Evolutionary conservation across 2,797 vertebrate genomes (phyloP).

Genomic region (Zenarchopterus dispar): DNA sequence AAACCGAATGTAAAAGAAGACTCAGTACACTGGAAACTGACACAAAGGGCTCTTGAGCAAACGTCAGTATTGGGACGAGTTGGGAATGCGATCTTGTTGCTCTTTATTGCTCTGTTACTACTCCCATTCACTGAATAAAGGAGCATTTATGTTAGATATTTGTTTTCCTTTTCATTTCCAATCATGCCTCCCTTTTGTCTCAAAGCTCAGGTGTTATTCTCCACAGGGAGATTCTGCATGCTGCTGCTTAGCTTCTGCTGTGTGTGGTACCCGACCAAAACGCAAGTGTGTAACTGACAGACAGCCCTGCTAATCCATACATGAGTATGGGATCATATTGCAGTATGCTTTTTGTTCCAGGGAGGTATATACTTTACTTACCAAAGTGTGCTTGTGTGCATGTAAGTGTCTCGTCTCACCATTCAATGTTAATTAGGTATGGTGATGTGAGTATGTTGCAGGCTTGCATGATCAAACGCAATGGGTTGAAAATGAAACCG

Average conservation of each 20-base stretch:
- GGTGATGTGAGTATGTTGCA: constrained; percentile 60
- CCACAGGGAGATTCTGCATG: constrained; percentile 14
- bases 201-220: constrained; percentile 16
- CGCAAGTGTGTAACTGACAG: constrained; percentile 60
- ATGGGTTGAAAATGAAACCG: constrained; percentile 60
- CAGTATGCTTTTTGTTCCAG: constrained; percentile 27
- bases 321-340: constrained; percentile 52
- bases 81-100: too few species aligned
- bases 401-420: constrained; percentile 49
- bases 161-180: constrained; percentile 39
- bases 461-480: constrained; percentile 63
- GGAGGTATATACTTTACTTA: constrained; percentile 13
- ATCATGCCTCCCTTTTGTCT: constrained; percentile 12
- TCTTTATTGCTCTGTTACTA: too few species aligned
- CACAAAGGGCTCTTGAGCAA: too few species aligned
- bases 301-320: constrained; percentile 63
- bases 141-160: constrained; percentile 9
- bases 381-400: constrained; percentile 27
- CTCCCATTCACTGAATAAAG: constrained; percentile 1
- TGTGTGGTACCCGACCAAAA: constrained; percentile 54
- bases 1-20: too few species aligned
- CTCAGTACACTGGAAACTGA: too few species aligned
- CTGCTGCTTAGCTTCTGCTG: constrained; percentile 31
- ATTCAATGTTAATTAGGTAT: constrained; percentile 71
- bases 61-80: too few species aligned